Conservation (phyloP, 92 coral and sea anemone species). For the Palythoa heliodiscus region DNA sequence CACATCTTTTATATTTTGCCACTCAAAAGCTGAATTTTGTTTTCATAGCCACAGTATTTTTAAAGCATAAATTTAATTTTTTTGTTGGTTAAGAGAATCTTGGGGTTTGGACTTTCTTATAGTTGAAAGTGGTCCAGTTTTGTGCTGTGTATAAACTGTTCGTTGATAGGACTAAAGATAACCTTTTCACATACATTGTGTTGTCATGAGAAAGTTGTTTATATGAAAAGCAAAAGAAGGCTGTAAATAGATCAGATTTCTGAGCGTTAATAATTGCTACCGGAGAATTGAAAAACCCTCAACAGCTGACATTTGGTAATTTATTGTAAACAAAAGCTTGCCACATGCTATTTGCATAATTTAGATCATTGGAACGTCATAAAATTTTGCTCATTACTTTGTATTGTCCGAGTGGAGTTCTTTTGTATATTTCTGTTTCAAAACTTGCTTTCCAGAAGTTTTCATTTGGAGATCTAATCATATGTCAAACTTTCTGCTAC, state of each 20-base stretch:
- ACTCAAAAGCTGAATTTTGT: neutral
- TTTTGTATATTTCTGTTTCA: neutral
- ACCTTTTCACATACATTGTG: no score
- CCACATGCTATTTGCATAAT: constrained; percentile 26
- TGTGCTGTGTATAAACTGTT: no score
- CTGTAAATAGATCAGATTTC: neutral
- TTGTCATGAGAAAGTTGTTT: neutral
- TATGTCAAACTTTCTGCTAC: no score
- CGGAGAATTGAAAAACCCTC: constrained; percentile 2
- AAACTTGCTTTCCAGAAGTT: no score
- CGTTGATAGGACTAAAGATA: no score
- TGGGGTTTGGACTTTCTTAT: no score
- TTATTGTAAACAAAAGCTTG: constrained; percentile 14
- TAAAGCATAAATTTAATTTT: no score
- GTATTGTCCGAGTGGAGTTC: neutral
- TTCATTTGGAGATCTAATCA: no score
- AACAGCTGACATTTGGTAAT: constrained; percentile 37
- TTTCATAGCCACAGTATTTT: neutral
- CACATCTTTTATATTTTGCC: neutral
- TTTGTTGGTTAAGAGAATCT: no score
- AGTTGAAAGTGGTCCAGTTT: no score
- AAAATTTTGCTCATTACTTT: neutral
- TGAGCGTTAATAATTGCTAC: neutral
- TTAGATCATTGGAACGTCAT: constrained; percentile 19
- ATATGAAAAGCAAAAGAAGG: neutral